Evolutionary conservation across 2,888 invertebrate genomes (phyloP), one percentile per base, ranked within the genome.

Genomic region (Limnephilus auricula): DNA sequence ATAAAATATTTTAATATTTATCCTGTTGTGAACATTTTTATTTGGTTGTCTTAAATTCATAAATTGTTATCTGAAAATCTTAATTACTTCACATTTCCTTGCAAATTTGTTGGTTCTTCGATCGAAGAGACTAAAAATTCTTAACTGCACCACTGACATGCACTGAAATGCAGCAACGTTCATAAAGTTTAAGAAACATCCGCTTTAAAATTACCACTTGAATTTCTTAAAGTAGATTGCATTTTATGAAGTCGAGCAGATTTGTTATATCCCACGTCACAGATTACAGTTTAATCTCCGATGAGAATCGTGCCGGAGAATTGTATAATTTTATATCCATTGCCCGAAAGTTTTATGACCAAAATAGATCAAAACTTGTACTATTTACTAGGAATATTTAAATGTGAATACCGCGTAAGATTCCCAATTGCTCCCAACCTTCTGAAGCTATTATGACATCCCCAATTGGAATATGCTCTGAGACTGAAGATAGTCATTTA

Each of bases 231-330:
- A 82, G 10, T 34, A 13, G 32, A 18, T 82, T 34, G 32, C 34
- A 82, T 82, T 34, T 82, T 82, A 82, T 82, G 32, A 82, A 82
- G 34, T 82, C 34, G 10, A 82, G 82, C 82, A 82, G 82, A 82
- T 82, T 31, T 82, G 18, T 82, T 82, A 25, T 82, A 34, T 31
- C 50, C 25, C 50, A 25, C 50, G 25, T 18, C 50, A 25, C 50
- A 25, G 18, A 25, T 65, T 18, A 65, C 18, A 25, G 18, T 65
- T 65, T 65, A 65, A 65, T 65, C 50, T 15, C 25, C 50, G 13
- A 65, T 65, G 25, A 65, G 50, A 65, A 25, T 18, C 18, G 25
- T 65, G 50, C 50, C 18, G 15, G 18, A 65, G 25, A 65, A 25
- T 65, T 0, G 50, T 1, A 25, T 25, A 25, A 65, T 65, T 65